A percentile compares a stretch with the other conserved stretches of the same genome.
These are phyloP conservation scores for Sepioteuthis lessoniana DNA, from an alignment of 2,888 invertebrate genomes.

Conservation along the genomic window DNA sequence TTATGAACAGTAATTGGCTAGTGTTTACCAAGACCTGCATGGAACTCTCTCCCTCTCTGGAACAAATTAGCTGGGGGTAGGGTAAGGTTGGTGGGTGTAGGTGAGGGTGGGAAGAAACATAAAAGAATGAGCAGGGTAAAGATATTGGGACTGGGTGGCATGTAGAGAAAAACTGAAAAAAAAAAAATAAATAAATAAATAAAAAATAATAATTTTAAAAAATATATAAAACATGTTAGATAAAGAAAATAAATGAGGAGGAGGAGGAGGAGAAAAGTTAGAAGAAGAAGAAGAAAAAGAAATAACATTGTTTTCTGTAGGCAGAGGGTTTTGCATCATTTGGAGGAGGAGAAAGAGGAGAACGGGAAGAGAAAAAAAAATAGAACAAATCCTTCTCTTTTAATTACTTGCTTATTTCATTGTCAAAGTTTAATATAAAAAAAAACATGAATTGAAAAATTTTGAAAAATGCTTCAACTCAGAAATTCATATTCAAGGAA, in stretches of 20 bases:
- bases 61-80: not conserved
- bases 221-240: not conserved
- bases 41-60: not conserved
- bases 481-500: not conserved
- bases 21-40: constrained; percentile 33
- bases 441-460: not conserved
- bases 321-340: not conserved
- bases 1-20: constrained; percentile 33
- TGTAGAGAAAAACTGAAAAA: not conserved
- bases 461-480: not conserved
- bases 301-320: not conserved
- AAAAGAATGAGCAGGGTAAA: not conserved
- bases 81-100: not conserved
- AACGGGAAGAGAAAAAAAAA: not conserved
- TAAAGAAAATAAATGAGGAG: not conserved
- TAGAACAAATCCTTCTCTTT: not conserved
- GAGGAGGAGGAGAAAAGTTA: too few relatives aligned
- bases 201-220: too few relatives aligned
- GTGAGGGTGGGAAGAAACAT: not conserved
- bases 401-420: not conserved
- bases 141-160: not conserved
- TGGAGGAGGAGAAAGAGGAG: not conserved
- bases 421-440: not conserved
- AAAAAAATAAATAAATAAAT: not conserved
- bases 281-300: not conserved